Evolutionary conservation across 2,888 invertebrate species (phyloP), one percentile per base, ranked within the genome.

Genomic region (Thera britannica): DNA sequence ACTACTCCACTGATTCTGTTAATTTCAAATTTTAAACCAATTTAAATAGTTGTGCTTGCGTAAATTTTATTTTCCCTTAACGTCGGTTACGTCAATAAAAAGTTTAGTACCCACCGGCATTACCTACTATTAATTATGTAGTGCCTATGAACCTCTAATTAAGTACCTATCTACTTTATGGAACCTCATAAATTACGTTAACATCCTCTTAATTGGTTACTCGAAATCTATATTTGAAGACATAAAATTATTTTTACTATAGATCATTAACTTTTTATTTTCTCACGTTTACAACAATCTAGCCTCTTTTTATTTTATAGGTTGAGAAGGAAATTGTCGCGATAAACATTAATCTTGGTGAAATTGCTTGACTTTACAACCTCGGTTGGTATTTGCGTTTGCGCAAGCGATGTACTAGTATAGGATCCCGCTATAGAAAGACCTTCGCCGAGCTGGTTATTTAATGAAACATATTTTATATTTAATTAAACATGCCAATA

Each of bases 181-280:
- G 70, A 64, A 66, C 59, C 59, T 72, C 72, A 69, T 75, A 75
- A 75, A 75, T 72, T 74, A 74, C 67, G 62, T 70, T 72, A 70
- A 74, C 71, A 70, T 75, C 69, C 68, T 68, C 69, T 69, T 72
- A 75, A 75, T 74, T 72, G 75, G 72, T 75, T 71, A 70, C 63
- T 72, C 74, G 70, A 72, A 75, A 73, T 74, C 75, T 74, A 72
- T 75, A 75, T 74, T 72, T 72, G 65, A 73, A 69, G 62, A 65
- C 68, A 73, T 75, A 72, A 75, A 74, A 74, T 72, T 68, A 71
- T 66, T 74, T 73, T 75, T 66, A 75, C 68, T 70, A 72, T 61
- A 6, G 60, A 62, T 65, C 69, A 70, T 75, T 72, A 68, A 64
- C 71, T 70, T 72, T 71, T 74, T 72, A 72, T 75, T 74, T 69